These are phyloP conservation scores for Phallusia fumigata DNA, from an alignment of 23 tunicate species.

Conservation along the genomic window DNA sequence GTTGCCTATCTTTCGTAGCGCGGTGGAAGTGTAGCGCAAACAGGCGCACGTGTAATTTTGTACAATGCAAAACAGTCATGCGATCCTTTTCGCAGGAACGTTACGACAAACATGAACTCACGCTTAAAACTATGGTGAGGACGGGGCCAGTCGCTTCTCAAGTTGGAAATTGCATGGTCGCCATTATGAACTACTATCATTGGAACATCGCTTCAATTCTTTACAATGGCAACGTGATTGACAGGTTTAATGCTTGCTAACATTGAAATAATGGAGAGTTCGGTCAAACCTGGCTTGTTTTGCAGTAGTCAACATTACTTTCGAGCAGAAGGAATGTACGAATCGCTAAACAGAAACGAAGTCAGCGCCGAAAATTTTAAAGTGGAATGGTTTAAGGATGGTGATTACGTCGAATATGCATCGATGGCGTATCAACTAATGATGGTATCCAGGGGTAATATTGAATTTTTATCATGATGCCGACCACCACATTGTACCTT, in stretches of 20 bases:
- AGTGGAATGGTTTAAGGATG: neutral
- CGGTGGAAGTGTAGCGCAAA: too few species aligned
- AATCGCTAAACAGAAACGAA: neutral
- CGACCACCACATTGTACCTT: too few species aligned
- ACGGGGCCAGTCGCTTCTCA: constrained; percentile 45
- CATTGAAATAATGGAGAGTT: too few species aligned
- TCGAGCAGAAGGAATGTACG: constrained; percentile 40
- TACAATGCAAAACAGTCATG: neutral
- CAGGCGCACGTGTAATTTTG: too few species aligned
- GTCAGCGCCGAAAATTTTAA: neutral
- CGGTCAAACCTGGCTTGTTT: neutral
- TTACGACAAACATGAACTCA: neutral
- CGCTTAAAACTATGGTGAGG: constrained; percentile 19
- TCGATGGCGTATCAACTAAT: neutral
- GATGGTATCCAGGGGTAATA: neutral
- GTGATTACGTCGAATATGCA: neutral
- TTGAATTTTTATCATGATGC: too few species aligned
- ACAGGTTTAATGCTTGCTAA: neutral
- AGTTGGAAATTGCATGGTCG: constrained; percentile 37
- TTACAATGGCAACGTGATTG: constrained; percentile 26
- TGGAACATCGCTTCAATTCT: constrained; percentile 28
- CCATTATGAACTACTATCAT: constrained; percentile 13
- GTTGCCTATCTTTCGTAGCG: too few species aligned
- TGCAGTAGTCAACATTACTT: constrained; percentile 30
- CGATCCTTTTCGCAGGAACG: neutral